Base-by-base conservation (phyloP, 1,140 invertebrate genomes). In the Cepaea nemoralis region DNA sequence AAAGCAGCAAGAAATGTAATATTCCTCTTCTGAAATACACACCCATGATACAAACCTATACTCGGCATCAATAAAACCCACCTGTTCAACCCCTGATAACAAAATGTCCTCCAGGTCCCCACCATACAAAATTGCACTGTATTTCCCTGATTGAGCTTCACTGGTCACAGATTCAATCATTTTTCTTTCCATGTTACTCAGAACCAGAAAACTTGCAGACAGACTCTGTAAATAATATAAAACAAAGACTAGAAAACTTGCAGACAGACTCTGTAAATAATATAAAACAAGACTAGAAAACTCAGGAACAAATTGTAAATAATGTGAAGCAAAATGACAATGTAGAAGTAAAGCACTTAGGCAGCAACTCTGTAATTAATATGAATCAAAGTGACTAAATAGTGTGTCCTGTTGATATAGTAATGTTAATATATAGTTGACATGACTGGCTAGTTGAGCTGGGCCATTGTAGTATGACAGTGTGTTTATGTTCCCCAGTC, bases 111-210 rank as follows among this genome's bases (percentile, higher is more conserved):
- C 75, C 31, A 77, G 14, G 31, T 77, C 75, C 14, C 75, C 75
- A 40, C 39, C 66, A 50, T 63, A 77, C 0, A 77, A 33, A 19
- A 77, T 16, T 35, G 95, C 93, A 37, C 78, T 82, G 55, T 86
- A 87, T 48, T 83, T 77, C 16, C 85, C 87, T 16, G 82, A 76
- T 35, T 84, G 33, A 5, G 82, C 82, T 59, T 88, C 85, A 16
- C 42, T 71, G n/a, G 80, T 59, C 3, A 88, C 45, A 39, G 40
- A 55, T 2, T 83, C 71, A 27, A 86, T 24, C 39, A 81, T 85
- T 22, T 85, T 77, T 10, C 82, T 82, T 48, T 83, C 55, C 94
- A 98, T 94, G 90, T 98, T 96, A 0, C 97, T 97, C 89, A 95
- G 98, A 80, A 98, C 94, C 31, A 96, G 95, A 73, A 98, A 92